Percentiles rank a stretch among this genome's conserved stretches.
Conservation (phyloP, 2,888 invertebrate species). For the Rotaria macrura region DNA sequence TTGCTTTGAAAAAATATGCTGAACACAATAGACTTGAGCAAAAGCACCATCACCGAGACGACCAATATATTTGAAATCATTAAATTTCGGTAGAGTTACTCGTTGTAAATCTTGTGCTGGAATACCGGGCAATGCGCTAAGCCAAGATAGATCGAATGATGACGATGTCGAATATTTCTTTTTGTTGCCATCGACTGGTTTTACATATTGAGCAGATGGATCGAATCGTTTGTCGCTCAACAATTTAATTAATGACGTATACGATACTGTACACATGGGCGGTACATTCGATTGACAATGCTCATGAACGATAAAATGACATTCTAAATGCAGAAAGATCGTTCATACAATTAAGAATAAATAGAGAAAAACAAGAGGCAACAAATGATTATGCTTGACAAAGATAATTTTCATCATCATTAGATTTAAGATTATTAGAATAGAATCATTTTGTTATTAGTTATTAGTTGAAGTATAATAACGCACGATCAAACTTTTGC, state of each 20-base stretch:
- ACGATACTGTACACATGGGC: background rate
- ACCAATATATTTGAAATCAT: background rate
- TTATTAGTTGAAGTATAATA: background rate
- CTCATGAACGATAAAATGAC: slow-evolving; percentile 4
- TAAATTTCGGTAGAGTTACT: background rate
- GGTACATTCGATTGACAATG: background rate
- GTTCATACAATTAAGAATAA: too few species aligned
- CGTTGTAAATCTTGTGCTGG: too few species aligned
- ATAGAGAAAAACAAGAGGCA: too few species aligned
- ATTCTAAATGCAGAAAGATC: too few species aligned
- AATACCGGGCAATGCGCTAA: background rate
- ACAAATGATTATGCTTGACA: too few species aligned
- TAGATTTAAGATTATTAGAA: too few species aligned
- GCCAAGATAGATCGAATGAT: background rate
- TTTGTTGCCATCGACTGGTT: too few species aligned
- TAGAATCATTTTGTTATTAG: background rate
- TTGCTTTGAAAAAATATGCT: background rate
- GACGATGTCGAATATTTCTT: background rate
- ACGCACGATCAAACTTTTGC: background rate
- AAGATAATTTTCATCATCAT: too few species aligned
- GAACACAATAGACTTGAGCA: slow-evolving; percentile 5
- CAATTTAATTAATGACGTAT: background rate
- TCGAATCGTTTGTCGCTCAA: background rate
- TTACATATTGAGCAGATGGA: too few species aligned
- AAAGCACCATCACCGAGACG: background rate